A percentile compares a stretch with the other conserved stretches of the same genome.
Conservation (phyloP, 2,888 invertebrate species). For the Matsumyia berberina region DNA sequence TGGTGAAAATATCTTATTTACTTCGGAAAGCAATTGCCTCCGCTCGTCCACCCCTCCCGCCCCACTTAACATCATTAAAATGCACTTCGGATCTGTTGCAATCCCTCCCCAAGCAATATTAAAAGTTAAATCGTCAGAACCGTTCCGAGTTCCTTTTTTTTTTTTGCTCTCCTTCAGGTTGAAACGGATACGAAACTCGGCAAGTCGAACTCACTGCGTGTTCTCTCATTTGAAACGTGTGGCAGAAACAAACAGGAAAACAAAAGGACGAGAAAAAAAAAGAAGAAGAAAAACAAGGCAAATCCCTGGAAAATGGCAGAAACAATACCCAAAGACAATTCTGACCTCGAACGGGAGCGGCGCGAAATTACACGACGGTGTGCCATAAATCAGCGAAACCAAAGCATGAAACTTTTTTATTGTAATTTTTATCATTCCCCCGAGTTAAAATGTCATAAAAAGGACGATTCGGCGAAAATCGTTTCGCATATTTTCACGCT, state of each 20-base stretch:
- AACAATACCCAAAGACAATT: conserved; percentile 74
- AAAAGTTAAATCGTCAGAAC: conserved; percentile 70
- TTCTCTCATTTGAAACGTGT: conserved; percentile 22
- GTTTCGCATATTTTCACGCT: conserved; percentile 77
- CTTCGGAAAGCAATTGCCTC: conserved; percentile 12
- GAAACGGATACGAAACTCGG: background rate
- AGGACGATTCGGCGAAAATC: conserved; percentile 78
- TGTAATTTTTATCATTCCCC: conserved; percentile 78
- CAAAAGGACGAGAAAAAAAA: too few relatives aligned
- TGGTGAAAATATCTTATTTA: conserved; percentile 44
- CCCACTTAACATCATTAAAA: conserved; percentile 66
- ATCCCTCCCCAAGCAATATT: conserved; percentile 74
- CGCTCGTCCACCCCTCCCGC: conserved; percentile 10
- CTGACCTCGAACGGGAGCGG: conserved; percentile 67
- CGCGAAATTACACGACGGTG: conserved; percentile 74
- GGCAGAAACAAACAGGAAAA: conserved; percentile 16
- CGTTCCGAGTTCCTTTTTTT: too few relatives aligned
- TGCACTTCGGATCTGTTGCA: conserved; percentile 73
- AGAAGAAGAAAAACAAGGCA: conserved; percentile 18
- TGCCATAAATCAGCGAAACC: conserved; percentile 78
- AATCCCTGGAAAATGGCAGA: conserved; percentile 54
- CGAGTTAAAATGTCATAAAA: conserved; percentile 79
- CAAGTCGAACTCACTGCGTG: conserved; percentile 28
- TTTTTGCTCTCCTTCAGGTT: conserved; percentile 26
- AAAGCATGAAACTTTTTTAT: conserved; percentile 78